phyloP scores from a whole-genome alignment of 2,113 vertebrate genomes.

The Strix aluco region DNA sequence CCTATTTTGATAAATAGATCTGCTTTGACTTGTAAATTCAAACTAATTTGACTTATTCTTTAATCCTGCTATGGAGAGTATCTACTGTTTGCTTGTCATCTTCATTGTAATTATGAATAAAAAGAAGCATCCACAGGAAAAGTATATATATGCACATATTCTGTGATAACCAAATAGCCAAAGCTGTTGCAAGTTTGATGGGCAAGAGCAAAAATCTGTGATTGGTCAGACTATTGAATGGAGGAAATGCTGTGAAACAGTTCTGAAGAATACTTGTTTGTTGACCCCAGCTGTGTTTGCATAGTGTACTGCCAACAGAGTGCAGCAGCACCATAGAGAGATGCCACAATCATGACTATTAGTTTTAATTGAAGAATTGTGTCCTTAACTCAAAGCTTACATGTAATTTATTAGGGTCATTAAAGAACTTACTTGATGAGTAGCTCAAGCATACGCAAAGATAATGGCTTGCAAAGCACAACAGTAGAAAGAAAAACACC shows the following conservation, averaged over 20 bases:
- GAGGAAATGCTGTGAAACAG: background rate
- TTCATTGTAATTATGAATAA: background rate
- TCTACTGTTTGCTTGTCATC: background rate
- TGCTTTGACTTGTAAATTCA: background rate
- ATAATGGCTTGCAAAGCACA: background rate
- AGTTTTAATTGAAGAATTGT: slow-evolving; percentile 7
- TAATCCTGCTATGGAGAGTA: background rate
- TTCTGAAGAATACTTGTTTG: background rate
- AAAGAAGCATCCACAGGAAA: background rate
- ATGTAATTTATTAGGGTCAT: slow-evolving; percentile 19
- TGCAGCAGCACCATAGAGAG: background rate
- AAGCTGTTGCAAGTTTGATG: background rate
- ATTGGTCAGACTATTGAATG: background rate
- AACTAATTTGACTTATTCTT: background rate
- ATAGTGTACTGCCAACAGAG: background rate
- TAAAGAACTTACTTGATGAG: background rate
- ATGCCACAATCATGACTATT: background rate
- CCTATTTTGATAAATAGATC: background rate
- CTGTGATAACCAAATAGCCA: background rate
- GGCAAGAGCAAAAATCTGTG: background rate
- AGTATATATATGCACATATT: background rate
- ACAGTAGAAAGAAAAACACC: background rate
- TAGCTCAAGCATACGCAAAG: background rate
- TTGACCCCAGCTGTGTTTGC: background rate
- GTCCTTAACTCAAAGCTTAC: background rate